Conservation (phyloP, 2,888 invertebrate species). For the Globia sparganii region DNA sequence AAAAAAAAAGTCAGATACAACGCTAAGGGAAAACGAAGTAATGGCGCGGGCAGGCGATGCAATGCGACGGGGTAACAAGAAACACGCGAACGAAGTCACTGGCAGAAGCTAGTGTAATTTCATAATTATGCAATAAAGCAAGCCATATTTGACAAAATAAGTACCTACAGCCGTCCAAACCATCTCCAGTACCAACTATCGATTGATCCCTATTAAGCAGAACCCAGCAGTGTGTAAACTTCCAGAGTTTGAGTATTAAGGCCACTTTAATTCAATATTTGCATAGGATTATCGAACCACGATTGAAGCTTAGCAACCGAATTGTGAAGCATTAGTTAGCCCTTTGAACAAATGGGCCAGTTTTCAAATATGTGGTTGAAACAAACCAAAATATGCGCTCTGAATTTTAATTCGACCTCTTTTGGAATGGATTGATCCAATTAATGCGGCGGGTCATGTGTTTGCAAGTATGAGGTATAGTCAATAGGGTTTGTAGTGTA, state of each 20-base stretch:
- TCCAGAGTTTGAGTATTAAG: conserved; percentile 45
- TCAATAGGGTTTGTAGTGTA: neutral
- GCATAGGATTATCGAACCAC: conserved; percentile 58
- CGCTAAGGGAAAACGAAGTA: no score
- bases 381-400: conserved; percentile 29
- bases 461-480: neutral
- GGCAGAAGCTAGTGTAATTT: no score
- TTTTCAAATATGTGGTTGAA: conserved; percentile 26
- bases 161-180: neutral
- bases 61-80: no score
- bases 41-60: no score
- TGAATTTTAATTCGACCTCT: conserved; percentile 34
- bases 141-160: neutral
- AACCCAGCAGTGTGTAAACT: conserved; percentile 42
- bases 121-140: no score
- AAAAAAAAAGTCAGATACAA: no score
- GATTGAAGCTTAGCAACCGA: conserved; percentile 40
- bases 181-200: conserved; percentile 11
- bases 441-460: conserved; percentile 3
- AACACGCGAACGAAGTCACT: no score
- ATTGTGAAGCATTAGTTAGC: conserved; percentile 50
- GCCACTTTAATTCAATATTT: conserved; percentile 58
- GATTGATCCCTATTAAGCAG: conserved; percentile 27
- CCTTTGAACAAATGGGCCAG: conserved; percentile 51
- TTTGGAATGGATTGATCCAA: conserved; percentile 31